Base-by-base conservation (phyloP, 2,797 vertebrate species). In the Eidolon dupreanum region DNA sequence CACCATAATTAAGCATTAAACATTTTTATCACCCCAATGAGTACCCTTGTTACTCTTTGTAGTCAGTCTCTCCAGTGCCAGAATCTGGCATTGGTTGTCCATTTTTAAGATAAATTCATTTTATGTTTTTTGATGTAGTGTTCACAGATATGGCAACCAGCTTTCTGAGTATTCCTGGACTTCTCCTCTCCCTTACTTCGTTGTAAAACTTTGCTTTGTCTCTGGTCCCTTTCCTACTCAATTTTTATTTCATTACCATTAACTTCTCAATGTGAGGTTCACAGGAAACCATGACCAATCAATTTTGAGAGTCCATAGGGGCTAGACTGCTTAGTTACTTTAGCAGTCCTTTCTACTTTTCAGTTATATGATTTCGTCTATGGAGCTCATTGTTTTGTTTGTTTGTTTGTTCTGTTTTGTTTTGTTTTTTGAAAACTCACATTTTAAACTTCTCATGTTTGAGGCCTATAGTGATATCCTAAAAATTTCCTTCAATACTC, bases 401-500 rank as follows among this genome's bases (percentile, higher is more conserved):
- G 4, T 49, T 24, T 57, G 51, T 26, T 36, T 36, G 24, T 2
- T 38, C 55, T 9, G 24, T 28, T 38, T 36, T 15, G 26, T 46
- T 38, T 38, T 38, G 16, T 87, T 17, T 90, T 61, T 68, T 49
- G 46, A 82, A 28, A 68, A 81, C 28, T 85, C 51, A 38, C 12
- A 81, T 16, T 81, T 92, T 33, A 26, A 70, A 88, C 13, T 43
- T 28, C 5, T 73, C 8, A 49, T 53, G 24, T 61, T 70, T 87
- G 59, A 96, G 63, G 13, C 46, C 24, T 51, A 55, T 16, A 43
- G 33, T 83, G 55, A n/a, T 89, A 75, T 81, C n/a, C 53, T 65
- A 86, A n/a, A 59, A 81, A 81, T 95, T 82, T 88, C 31, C 33
- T 93, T 95, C 28, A 38, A 10, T 55, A 74, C 15, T 68, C n/a